phyloP scores from a whole-genome alignment of 1,140 invertebrate genomes.

The Drosophila busckii region DNA sequence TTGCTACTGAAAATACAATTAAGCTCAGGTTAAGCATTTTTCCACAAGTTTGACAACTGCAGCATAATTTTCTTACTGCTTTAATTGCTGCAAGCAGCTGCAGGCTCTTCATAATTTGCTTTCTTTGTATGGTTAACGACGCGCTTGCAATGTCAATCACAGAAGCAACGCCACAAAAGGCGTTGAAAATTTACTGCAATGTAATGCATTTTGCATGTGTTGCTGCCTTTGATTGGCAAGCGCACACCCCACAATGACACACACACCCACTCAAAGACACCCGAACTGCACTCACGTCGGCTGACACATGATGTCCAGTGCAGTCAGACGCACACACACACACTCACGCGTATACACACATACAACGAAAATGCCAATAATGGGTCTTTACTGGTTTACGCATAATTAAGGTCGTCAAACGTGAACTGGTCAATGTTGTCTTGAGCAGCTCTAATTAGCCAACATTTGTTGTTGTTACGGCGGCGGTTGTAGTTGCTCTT shows the following conservation, averaged over 20 bases:
- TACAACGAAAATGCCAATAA: constrained; percentile 63
- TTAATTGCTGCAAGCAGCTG: too few species aligned
- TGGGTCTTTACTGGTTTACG: constrained; percentile 52
- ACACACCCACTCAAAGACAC: neutral
- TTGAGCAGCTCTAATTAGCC: constrained; percentile 60
- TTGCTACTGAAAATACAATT: too few species aligned
- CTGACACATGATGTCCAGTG: too few species aligned
- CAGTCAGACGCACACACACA: constrained; percentile 12
- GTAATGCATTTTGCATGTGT: constrained; percentile 41
- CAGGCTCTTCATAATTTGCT: constrained; percentile 1
- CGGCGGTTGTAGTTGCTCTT: constrained; percentile 16
- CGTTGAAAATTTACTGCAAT: constrained; percentile 32
- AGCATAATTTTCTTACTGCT: too few species aligned
- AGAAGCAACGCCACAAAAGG: constrained; percentile 7
- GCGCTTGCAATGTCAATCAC: constrained; percentile 16
- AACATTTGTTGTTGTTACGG: constrained; percentile 14
- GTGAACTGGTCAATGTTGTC: constrained; percentile 48
- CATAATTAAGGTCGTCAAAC: constrained; percentile 63
- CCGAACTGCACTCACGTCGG: too few species aligned
- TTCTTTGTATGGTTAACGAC: constrained; percentile 21
- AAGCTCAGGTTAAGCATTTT: too few species aligned
- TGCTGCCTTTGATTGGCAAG: constrained; percentile 36
- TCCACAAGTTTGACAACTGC: too few species aligned
- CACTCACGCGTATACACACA: constrained; percentile 1
- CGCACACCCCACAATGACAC: neutral